Conservation (phyloP, 2,113 vertebrate genomes). For the Pungitius pungitius region DNA sequence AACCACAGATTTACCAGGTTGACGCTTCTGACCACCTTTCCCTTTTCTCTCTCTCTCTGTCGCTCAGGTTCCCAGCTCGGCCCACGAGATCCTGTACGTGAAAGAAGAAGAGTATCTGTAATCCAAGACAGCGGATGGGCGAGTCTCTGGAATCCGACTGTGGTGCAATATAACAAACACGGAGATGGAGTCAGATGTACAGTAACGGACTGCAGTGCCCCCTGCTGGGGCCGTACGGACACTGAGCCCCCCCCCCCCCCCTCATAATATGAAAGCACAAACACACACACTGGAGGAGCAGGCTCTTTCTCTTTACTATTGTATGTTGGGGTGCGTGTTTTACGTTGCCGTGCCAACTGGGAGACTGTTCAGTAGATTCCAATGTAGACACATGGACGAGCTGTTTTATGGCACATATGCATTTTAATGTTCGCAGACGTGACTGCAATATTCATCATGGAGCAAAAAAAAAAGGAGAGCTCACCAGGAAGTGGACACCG, state of each 20-base stretch:
- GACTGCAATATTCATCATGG: conserved; percentile 40
- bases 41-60: neutral
- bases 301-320: conserved; percentile 57
- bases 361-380: conserved; percentile 56
- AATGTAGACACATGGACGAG: conserved; percentile 24
- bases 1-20: neutral
- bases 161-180: conserved; percentile 17
- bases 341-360: conserved; percentile 59
- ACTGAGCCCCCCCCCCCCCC: neutral
- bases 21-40: neutral
- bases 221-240: conserved; percentile 57
- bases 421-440: conserved; percentile 20
- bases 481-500: neutral
- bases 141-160: conserved; percentile 10
- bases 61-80: conserved; percentile 87
- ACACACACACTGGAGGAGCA: conserved; percentile 53
- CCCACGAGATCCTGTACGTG: conserved; percentile 92
- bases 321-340: conserved; percentile 20
- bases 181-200: conserved; percentile 6
- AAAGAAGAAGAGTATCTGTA: conserved; percentile 84
- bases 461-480: neutral
- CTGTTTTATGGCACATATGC: conserved; percentile 28
- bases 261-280: conserved; percentile 6
- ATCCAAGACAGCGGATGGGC: conserved; percentile 3
- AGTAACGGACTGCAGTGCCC: conserved; percentile 59